A percentile compares a stretch with the other conserved stretches of the same genome.
phyloP scores from a whole-genome alignment of 2,797 vertebrate species.

The Lepus townsendii region DNA sequence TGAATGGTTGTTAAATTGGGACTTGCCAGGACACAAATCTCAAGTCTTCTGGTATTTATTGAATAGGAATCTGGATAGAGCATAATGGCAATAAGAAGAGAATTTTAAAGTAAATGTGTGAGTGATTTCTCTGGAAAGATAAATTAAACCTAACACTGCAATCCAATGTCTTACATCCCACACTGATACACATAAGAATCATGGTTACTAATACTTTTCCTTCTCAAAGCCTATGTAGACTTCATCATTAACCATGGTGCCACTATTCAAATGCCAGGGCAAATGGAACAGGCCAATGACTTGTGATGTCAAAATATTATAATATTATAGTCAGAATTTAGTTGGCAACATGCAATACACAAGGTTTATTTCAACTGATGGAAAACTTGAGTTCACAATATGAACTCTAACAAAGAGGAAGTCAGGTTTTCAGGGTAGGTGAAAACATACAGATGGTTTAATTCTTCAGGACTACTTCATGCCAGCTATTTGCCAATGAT shows the following conservation, averaged over 20 bases:
- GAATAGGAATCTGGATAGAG: not conserved
- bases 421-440: not conserved
- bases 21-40: not conserved
- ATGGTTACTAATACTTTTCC: not conserved
- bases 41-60: not conserved
- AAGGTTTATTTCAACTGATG: not conserved
- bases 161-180: not conserved
- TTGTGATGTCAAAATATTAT: not conserved
- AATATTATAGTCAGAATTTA: not conserved
- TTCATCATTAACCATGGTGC: not conserved
- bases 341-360: not conserved
- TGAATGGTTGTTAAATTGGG: conserved; percentile 1
- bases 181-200: not conserved
- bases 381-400: not conserved
- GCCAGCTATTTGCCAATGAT: not conserved
- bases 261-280: not conserved
- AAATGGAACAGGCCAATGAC: not conserved
- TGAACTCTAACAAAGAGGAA: not conserved
- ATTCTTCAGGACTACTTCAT: not conserved
- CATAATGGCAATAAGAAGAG: conserved; percentile 13
- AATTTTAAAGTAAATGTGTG: conserved; percentile 35
- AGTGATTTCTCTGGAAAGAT: not conserved
- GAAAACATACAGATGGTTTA: not conserved
- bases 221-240: not conserved
- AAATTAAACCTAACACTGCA: not conserved